These are phyloP conservation scores for Nyctalus aviator DNA, from an alignment of 2,797 vertebrate species.

Conservation along the genomic window DNA sequence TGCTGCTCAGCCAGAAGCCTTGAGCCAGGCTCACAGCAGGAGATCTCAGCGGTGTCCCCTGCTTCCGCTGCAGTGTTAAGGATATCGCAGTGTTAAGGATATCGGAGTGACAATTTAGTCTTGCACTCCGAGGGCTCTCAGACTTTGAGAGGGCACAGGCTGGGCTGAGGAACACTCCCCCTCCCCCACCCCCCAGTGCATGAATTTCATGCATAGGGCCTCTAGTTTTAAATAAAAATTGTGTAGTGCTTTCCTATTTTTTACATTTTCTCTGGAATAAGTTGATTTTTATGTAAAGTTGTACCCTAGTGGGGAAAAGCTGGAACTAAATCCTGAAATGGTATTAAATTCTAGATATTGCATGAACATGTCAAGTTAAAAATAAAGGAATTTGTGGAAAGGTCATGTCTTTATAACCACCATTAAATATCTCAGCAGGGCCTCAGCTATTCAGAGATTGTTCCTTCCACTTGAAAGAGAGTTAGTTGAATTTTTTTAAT, in stretches of 20 bases:
- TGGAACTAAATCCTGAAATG: constrained; percentile 23
- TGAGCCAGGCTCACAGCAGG: no score
- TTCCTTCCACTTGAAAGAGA: neutral
- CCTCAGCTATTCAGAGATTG: neutral
- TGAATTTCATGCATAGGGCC: no score
- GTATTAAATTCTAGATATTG: constrained; percentile 21
- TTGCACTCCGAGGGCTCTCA: no score
- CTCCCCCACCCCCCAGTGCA: no score
- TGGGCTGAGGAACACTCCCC: no score
- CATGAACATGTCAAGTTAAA: constrained; percentile 31
- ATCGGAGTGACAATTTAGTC: no score
- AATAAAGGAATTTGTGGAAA: constrained; percentile 11
- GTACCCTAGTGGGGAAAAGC: neutral
- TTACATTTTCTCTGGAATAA: constrained; percentile 13
- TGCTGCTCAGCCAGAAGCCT: no score
- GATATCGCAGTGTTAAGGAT: no score
- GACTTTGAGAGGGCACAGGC: no score
- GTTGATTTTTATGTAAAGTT: constrained; percentile 50
- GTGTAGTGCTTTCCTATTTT: neutral
- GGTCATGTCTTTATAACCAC: neutral
- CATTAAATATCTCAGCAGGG: neutral
- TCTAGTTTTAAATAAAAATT: constrained; percentile 35
- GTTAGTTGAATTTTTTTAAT: no score
- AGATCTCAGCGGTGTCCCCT: no score
- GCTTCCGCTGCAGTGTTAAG: no score